Base-by-base conservation (phyloP, 2,888 invertebrate species). In the Phrixothrix hirtus region DNA sequence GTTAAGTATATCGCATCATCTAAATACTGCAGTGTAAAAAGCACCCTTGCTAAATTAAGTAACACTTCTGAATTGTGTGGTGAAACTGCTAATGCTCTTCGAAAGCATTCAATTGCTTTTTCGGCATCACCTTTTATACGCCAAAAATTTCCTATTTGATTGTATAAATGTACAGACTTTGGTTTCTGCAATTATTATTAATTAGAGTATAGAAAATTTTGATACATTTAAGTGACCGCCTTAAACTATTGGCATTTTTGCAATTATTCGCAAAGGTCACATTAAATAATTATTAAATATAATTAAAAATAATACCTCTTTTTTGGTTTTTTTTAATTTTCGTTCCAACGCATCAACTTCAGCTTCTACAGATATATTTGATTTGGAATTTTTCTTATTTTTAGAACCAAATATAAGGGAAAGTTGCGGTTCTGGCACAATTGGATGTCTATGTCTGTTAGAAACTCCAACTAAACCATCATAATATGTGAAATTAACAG, bases 91-190 rank as follows among this genome's bases (percentile, higher is more conserved):
- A 93, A 79, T 2, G 92, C 92, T 67, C 90, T 82, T 55, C 93
- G 82, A 76, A 93, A 94, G 73, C 93, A 94, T 75, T 94, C 93
- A 55, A 94, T 92, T 0, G 92, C 89, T 68, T 86, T 85, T 68
- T 88, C 82, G 3, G 92, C 89, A 71, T 93, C 89, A 2, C 93
- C 93, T 74, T 92, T 90, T 61, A 93, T 89, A 57, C 92, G 82
- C 90, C 91, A 93, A 75, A 90, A 93, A 75, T 94, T 93, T 1
- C 93, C 93, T 68, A 94, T 92, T 75, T 93, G 91, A 73, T 92
- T 93, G 73, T 91, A 92, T 38, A 92, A 79, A 68, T 90, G 88
- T 14, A 90, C 87, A 43, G 89, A 89, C 67, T 88, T 88, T 50
- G 90, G 89, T 76, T 91, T 92, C 79, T 84, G 57, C 39, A 68